phyloP scores from a whole-genome alignment of 1,140 invertebrate species.

The Hetaerina americana region DNA sequence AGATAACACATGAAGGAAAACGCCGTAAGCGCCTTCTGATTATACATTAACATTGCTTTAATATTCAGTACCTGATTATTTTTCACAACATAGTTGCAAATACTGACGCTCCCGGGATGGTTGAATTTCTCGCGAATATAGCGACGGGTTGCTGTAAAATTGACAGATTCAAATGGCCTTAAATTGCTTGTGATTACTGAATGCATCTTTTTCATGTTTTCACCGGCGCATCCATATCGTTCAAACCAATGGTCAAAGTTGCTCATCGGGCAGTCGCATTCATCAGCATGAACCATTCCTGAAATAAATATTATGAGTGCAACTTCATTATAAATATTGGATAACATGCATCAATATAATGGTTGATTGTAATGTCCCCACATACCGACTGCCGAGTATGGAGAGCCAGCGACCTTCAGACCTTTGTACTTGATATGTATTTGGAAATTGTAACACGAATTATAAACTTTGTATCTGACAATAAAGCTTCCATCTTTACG shows the following conservation, averaged over 20 bases:
- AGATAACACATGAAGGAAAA: too few relatives aligned
- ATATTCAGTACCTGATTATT: constrained; percentile 69
- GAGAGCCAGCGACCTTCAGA: constrained; percentile 49
- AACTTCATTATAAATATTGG: too few relatives aligned
- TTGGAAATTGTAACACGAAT: constrained; percentile 54
- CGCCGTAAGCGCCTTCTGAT: too few relatives aligned
- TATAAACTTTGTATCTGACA: constrained; percentile 66
- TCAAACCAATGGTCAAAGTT: constrained; percentile 51
- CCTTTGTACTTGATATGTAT: constrained; percentile 57
- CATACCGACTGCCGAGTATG: constrained; percentile 49
- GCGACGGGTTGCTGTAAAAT: constrained; percentile 54
- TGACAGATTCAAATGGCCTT: constrained; percentile 47
- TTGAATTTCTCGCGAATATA: constrained; percentile 51
- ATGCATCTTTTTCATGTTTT: constrained; percentile 26
- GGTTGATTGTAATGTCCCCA: not conserved
- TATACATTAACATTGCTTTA: too few relatives aligned
- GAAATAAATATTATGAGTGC: constrained; percentile 22
- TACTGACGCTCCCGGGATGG: constrained; percentile 60
- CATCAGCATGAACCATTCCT: constrained; percentile 64
- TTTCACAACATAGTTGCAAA: constrained; percentile 84
- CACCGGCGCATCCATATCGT: constrained; percentile 48
- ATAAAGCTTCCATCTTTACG: constrained; percentile 76
- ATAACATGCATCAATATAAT: too few relatives aligned
- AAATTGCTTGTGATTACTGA: constrained; percentile 66
- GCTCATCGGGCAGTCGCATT: constrained; percentile 67